phyloP scores from a whole-genome alignment of 1,140 invertebrate genomes.

The Drosophila ogumai region DNA sequence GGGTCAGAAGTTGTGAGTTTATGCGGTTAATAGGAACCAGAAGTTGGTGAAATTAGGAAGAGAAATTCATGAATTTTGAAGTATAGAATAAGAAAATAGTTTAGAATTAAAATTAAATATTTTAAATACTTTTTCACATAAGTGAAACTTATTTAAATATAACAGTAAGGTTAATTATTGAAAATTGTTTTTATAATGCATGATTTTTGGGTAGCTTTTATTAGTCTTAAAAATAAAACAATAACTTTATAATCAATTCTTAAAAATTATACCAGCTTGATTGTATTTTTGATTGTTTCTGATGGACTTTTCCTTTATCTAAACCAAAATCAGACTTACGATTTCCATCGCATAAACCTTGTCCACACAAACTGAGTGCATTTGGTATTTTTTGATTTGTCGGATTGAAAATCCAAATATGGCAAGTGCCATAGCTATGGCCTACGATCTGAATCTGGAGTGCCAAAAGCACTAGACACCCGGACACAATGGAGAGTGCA shows the following conservation, averaged over 20 bases:
- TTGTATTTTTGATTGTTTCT: background rate
- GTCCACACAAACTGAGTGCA: background rate
- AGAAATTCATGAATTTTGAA: background rate
- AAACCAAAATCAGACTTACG: background rate
- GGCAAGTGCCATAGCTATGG: conserved; percentile 59
- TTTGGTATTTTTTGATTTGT: conserved; percentile 43
- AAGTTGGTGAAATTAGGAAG: background rate
- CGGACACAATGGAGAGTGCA: conserved; percentile 79
- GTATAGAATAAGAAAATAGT: accelerated
- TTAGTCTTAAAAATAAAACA: background rate
- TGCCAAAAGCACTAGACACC: conserved; percentile 78
- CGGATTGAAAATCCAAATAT: conserved; percentile 67
- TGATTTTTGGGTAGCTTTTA: background rate
- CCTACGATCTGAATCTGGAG: conserved; percentile 44
- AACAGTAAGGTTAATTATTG: too few species aligned
- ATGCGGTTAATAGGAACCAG: conserved; percentile 21
- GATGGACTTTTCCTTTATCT: background rate
- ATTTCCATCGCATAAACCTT: conserved; percentile 28
- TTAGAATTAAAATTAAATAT: background rate
- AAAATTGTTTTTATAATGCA: too few species aligned
- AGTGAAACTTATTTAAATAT: background rate
- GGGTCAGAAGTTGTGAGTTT: conserved; percentile 36
- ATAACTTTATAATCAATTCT: background rate
- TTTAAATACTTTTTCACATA: background rate
- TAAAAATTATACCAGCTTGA: background rate